These are phyloP conservation scores for Trilocha varians DNA, from an alignment of 2,888 invertebrate species.

Conservation along the genomic window DNA sequence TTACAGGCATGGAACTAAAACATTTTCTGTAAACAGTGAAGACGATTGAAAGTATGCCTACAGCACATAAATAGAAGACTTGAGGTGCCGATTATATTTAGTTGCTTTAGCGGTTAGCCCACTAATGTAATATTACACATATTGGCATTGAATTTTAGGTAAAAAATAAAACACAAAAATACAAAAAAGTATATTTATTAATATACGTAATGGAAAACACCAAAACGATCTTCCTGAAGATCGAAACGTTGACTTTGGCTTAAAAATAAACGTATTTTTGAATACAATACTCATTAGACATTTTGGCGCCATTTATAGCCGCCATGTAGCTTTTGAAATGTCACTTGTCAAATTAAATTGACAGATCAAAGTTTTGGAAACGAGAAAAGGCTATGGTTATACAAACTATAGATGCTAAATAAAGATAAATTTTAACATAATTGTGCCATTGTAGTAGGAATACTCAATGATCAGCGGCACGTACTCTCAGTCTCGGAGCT, in stretches of 20 bases:
- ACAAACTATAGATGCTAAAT: conserved; percentile 29
- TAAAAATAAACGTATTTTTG: conserved; percentile 24
- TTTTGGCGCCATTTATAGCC: too few species aligned
- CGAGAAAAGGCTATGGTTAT: conserved; percentile 22
- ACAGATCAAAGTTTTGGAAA: conserved; percentile 19
- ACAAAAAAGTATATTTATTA: conserved; percentile 40
- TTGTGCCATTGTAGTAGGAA: conserved; percentile 42
- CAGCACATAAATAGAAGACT: too few species aligned
- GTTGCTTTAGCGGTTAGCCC: too few species aligned
- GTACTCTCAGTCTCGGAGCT: conserved; percentile 48
- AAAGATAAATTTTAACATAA: conserved; percentile 50
- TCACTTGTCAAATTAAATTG: background rate
- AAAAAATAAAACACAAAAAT: conserved; percentile 12
- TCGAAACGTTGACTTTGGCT: conserved; percentile 36
- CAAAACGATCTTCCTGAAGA: conserved; percentile 39
- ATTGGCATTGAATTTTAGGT: background rate
- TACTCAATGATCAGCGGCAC: conserved; percentile 20
- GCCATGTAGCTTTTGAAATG: too few species aligned
- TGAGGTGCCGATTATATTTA: too few species aligned
- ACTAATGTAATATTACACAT: too few species aligned
- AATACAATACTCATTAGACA: too few species aligned
- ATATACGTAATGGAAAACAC: conserved; percentile 65
- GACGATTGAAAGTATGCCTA: too few species aligned
- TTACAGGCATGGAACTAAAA: too few species aligned
- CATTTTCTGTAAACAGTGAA: too few species aligned